Conservation (phyloP, 2,888 invertebrate species). For the Seladonia tumulorum region DNA sequence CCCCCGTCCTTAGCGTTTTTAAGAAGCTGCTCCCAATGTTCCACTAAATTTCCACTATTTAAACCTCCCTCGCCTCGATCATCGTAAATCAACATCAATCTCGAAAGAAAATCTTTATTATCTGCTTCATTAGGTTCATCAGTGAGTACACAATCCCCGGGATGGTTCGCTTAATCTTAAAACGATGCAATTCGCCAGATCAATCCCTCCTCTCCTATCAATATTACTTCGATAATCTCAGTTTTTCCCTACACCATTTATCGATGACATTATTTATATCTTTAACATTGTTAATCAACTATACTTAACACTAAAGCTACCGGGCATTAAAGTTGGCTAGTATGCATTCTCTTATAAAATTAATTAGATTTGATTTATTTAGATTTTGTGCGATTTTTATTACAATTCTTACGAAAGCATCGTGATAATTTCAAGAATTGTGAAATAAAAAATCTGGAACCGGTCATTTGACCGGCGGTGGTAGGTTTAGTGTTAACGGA, state of each 20-base stretch:
- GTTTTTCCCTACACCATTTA: neutral
- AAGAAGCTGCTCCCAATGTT: neutral
- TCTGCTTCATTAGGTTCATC: constrained; percentile 4
- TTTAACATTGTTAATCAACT: neutral
- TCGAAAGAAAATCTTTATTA: neutral
- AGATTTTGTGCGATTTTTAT: too few species aligned
- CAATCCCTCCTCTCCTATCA: neutral
- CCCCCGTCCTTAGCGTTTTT: neutral
- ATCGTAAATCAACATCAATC: constrained; percentile 16
- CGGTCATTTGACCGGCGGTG: too few species aligned
- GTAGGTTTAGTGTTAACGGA: too few species aligned
- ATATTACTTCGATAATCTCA: neutral
- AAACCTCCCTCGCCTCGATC: neutral
- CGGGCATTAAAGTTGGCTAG: too few species aligned
- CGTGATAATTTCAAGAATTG: too few species aligned
- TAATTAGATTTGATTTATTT: too few species aligned
- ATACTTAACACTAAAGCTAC: neutral
- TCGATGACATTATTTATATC: neutral
- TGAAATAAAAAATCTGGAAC: too few species aligned
- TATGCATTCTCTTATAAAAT: too few species aligned
- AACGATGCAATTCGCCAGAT: neutral
- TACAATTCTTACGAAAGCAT: too few species aligned
- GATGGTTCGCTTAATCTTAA: neutral
- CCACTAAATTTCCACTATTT: constrained; percentile 9
- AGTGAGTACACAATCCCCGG: neutral